Evolutionary conservation across 2,113 vertebrate species (phyloP).

Genomic region (Gobio gobio): DNA sequence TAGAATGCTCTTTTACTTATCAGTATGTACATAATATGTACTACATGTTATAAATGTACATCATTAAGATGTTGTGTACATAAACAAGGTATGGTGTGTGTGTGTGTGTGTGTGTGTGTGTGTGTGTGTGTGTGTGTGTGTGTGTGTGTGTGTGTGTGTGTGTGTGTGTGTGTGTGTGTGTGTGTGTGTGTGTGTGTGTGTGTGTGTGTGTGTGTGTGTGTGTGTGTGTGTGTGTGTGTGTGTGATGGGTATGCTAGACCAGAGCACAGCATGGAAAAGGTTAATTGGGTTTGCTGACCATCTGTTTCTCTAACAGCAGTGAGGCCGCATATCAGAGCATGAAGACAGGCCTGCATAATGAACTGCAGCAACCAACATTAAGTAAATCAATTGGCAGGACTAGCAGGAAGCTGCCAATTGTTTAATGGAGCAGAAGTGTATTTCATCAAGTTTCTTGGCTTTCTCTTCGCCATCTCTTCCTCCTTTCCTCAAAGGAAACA

Average conservation of each 20-base stretch:
- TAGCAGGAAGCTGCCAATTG: constrained; percentile 70
- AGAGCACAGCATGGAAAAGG: constrained; percentile 75
- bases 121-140: constrained; percentile 5
- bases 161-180: constrained; percentile 3
- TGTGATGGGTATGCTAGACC: constrained; percentile 64
- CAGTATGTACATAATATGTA: not conserved
- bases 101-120: constrained; percentile 22
- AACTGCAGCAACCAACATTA: constrained; percentile 72
- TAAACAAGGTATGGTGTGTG: constrained; percentile 9
- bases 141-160: constrained; percentile 5
- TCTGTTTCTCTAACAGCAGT: constrained; percentile 75
- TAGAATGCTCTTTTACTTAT: not conserved
- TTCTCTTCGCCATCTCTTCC: not conserved
- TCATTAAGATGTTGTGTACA: constrained; percentile 10
- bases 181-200: constrained; percentile 5
- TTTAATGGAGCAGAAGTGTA: constrained; percentile 71
- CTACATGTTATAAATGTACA: not conserved
- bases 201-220: constrained; percentile 5
- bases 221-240: not conserved
- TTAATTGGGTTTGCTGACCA: constrained; percentile 86
- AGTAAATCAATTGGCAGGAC: constrained; percentile 71
- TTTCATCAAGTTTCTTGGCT: constrained; percentile 56
- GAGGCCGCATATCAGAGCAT: constrained; percentile 62
- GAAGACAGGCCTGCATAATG: constrained; percentile 69
- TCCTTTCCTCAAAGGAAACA: not conserved